Conservation (phyloP, 2,113 vertebrate species). For the Isichthys henryi region DNA sequence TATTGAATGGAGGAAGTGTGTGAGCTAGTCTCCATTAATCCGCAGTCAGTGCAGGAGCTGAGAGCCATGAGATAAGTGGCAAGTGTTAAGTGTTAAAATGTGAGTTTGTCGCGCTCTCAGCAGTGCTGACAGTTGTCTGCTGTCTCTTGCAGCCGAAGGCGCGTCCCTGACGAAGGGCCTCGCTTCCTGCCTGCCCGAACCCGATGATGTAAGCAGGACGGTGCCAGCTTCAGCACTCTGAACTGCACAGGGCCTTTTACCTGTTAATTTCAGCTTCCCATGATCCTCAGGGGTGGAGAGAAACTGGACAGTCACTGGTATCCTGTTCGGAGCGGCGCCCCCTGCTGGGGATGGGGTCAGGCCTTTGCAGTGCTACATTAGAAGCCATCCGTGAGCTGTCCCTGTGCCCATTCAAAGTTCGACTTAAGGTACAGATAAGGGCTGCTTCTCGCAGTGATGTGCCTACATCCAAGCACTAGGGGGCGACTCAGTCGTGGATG, state of each 20-base stretch:
- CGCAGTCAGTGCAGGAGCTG: background rate
- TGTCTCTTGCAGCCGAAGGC: constrained; percentile 80
- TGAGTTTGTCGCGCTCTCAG: background rate
- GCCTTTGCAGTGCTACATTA: constrained; percentile 59
- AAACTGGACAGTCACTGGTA: constrained; percentile 70
- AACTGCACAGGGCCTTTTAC: constrained; percentile 82
- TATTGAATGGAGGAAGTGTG: background rate
- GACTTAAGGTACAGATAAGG: constrained; percentile 26
- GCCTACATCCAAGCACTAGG: constrained; percentile 1
- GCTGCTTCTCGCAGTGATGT: constrained; percentile 35
- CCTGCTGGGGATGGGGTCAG: constrained; percentile 52
- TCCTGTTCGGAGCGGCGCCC: constrained; percentile 62
- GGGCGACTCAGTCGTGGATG: constrained; percentile 31
- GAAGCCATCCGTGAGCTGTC: constrained; percentile 62
- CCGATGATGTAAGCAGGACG: constrained; percentile 66
- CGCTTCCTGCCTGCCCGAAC: constrained; percentile 58
- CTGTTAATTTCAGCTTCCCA: constrained; percentile 81
- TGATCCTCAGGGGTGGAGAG: constrained; percentile 90
- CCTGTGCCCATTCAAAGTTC: constrained; percentile 16
- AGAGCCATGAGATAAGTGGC: background rate
- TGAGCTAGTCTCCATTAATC: background rate
- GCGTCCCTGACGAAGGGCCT: constrained; percentile 80
- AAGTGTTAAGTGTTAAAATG: background rate
- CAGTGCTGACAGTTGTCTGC: background rate
- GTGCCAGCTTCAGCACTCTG: constrained; percentile 70